A percentile compares a stretch with the other conserved stretches of the same genome.
Evolutionary conservation across 2,888 invertebrate genomes (phyloP).

Genomic region (Epicampocera succincta): DNA sequence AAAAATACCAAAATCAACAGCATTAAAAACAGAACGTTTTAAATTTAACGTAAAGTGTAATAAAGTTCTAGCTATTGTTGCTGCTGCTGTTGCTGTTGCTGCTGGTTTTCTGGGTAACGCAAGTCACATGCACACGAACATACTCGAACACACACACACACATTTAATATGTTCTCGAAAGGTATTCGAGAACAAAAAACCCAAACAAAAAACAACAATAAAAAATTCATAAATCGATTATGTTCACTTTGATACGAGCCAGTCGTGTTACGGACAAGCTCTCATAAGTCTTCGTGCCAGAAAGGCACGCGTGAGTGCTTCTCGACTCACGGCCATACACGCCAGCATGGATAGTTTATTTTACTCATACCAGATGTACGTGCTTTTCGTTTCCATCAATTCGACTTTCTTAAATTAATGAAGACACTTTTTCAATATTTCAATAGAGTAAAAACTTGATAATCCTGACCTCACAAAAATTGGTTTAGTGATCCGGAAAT

Average conservation of each 20-base stretch:
- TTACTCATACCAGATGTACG: no score
- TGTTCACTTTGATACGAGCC: constrained; percentile 24
- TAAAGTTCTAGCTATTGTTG: constrained; percentile 33
- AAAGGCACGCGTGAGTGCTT: no score
- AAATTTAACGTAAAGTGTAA: constrained; percentile 34
- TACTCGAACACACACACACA: neutral
- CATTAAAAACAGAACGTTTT: constrained; percentile 28
- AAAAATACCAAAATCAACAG: constrained; percentile 13
- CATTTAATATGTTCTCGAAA: constrained; percentile 18
- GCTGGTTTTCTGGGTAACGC: neutral
- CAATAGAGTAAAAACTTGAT: no score
- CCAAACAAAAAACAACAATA: constrained; percentile 11
- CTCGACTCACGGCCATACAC: no score
- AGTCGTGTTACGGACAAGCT: neutral
- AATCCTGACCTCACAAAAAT: no score
- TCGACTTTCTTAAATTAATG: no score
- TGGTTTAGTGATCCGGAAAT: no score
- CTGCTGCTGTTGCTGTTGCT: constrained; percentile 18
- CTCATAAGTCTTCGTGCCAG: no score
- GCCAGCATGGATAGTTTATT: no score
- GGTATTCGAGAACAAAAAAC: constrained; percentile 14
- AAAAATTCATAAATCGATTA: constrained; percentile 22
- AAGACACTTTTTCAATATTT: no score
- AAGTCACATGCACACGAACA: neutral
- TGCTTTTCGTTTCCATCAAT: no score